phyloP scores from a whole-genome alignment of 2,888 invertebrate genomes.

The Drosophila cyrtoloma region DNA sequence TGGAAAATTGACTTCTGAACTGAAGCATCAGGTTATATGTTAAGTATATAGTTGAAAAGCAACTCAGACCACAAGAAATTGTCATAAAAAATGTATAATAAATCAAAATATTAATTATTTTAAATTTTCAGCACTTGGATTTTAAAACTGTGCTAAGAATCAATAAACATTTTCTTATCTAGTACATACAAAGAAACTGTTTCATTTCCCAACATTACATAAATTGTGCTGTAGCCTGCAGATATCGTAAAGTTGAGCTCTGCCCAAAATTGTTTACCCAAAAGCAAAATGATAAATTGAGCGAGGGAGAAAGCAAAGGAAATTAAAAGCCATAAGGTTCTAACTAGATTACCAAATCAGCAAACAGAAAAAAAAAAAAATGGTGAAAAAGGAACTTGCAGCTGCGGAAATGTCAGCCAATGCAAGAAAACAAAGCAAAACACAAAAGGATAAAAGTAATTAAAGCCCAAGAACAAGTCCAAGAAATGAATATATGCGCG shows the following conservation, averaged over 20 bases:
- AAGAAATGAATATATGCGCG: conserved; percentile 40
- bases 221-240: conserved; percentile 23
- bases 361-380: conserved; percentile 21
- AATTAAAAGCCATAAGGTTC: conserved; percentile 79
- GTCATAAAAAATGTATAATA: not conserved
- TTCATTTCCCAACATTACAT: conserved; percentile 26
- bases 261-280: conserved; percentile 26
- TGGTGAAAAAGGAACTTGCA: conserved; percentile 28
- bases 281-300: conserved; percentile 72
- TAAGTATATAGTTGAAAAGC: not conserved
- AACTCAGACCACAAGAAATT: not conserved
- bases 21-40: not conserved
- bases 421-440: conserved; percentile 45
- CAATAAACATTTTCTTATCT: not conserved
- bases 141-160: not conserved
- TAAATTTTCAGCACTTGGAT: not conserved
- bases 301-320: conserved; percentile 63
- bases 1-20: not conserved
- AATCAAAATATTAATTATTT: not conserved
- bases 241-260: conserved; percentile 14
- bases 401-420: conserved; percentile 68
- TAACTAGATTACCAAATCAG: conserved; percentile 70
- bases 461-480: conserved; percentile 60
- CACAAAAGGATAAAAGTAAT: conserved; percentile 74
- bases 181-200: not conserved